A percentile compares a stretch with the other conserved stretches of the same genome.
phyloP scores from a whole-genome alignment of 2,888 invertebrate species.

The Craniophora ligustri region DNA sequence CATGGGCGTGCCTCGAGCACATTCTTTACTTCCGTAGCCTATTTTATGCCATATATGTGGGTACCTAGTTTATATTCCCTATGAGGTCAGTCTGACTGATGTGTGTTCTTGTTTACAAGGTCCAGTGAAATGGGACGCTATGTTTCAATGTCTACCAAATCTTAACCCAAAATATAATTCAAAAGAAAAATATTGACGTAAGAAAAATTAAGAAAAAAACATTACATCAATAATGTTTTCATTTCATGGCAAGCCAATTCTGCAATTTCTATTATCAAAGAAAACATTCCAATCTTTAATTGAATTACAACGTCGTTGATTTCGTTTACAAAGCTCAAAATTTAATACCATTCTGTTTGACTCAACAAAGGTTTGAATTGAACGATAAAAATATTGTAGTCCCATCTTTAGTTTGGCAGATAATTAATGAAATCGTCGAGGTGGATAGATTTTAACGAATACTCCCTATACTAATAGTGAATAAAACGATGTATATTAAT shows the following conservation, averaged over 20 bases:
- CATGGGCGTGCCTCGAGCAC: constrained; percentile 72
- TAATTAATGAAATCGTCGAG: constrained; percentile 18
- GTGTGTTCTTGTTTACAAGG: constrained; percentile 67
- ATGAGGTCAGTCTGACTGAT: constrained; percentile 69
- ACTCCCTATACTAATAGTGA: too few relatives aligned
- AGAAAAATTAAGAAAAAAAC: constrained; percentile 6
- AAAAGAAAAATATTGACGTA: constrained; percentile 13
- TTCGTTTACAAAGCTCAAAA: constrained; percentile 7
- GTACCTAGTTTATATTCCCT: constrained; percentile 72
- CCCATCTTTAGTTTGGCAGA: constrained; percentile 3
- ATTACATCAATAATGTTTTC: neutral
- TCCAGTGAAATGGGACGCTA: constrained; percentile 45
- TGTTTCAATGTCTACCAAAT: constrained; percentile 45
- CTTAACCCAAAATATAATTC: constrained; percentile 19
- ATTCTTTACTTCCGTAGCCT: constrained; percentile 68
- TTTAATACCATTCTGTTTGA: neutral
- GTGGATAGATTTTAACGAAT: constrained; percentile 2
- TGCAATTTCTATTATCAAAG: constrained; percentile 5
- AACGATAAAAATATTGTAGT: constrained; percentile 3
- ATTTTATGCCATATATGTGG: constrained; percentile 41
- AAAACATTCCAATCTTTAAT: constrained; percentile 7
- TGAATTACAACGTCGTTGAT: constrained; percentile 8
- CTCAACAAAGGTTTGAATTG: constrained; percentile 1
- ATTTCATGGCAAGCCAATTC: constrained; percentile 4
- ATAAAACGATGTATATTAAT: too few relatives aligned